Evolutionary conservation across 2,113 vertebrate species (phyloP).

Genomic region (Tenrec ecaudatus): DNA sequence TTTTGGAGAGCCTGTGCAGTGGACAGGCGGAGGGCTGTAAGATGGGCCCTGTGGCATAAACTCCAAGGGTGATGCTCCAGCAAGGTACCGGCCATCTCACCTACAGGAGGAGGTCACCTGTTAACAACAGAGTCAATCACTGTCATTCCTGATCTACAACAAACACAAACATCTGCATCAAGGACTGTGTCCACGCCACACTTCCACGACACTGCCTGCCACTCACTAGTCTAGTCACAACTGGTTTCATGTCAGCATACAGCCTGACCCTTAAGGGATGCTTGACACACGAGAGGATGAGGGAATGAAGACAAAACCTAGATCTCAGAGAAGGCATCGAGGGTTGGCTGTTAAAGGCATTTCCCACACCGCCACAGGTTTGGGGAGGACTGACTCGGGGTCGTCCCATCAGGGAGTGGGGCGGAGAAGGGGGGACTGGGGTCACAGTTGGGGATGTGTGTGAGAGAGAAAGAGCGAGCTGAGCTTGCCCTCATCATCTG

Average conservation of each 20-base stretch:
- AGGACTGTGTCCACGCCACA: neutral
- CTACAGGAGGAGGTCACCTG: neutral
- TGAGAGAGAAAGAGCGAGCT: neutral
- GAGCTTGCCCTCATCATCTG: neutral
- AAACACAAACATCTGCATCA: neutral
- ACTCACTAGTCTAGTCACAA: neutral
- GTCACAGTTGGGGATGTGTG: neutral
- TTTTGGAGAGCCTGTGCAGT: neutral
- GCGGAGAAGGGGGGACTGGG: neutral
- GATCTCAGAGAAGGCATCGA: slow-evolving; percentile 64
- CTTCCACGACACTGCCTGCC: neutral
- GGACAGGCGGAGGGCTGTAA: neutral
- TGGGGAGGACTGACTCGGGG: neutral
- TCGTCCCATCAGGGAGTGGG: neutral
- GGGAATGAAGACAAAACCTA: slow-evolving; percentile 18
- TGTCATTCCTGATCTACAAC: neutral
- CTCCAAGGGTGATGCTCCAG: neutral
- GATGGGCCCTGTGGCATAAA: neutral
- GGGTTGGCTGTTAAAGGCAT: slow-evolving; percentile 67
- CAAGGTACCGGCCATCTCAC: neutral
- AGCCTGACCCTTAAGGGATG: neutral
- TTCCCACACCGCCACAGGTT: slow-evolving; percentile 20
- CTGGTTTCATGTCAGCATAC: neutral
- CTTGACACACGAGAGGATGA: slow-evolving; percentile 16
- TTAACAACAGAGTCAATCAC: neutral